Conservation (phyloP, 2,113 vertebrate species). For the Poeciliopsis turrubarensis region DNA sequence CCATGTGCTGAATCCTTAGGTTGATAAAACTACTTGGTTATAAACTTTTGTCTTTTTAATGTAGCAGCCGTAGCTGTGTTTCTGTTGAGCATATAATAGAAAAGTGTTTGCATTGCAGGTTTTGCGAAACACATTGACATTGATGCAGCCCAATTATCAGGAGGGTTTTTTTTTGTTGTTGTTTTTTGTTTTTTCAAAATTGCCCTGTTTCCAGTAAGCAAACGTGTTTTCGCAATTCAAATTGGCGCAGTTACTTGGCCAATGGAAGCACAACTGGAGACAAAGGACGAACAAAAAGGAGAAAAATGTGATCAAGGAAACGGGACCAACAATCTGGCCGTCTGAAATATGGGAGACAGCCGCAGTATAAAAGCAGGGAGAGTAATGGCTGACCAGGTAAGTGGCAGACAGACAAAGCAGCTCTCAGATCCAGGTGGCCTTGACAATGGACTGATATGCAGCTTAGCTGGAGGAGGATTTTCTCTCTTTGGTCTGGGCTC, state of each 20-base stretch:
- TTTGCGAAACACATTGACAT: too few species aligned
- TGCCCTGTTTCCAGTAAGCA: too few species aligned
- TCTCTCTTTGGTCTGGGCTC: slow-evolving; percentile 60
- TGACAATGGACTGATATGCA: slow-evolving; percentile 58
- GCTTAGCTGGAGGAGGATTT: slow-evolving; percentile 65
- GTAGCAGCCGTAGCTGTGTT: slow-evolving; percentile 11
- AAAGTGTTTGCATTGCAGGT: too few species aligned
- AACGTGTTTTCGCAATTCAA: too few species aligned
- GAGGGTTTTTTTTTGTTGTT: too few species aligned
- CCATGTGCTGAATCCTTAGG: slow-evolving; percentile 21
- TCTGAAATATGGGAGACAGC: slow-evolving; percentile 24
- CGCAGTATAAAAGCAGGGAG: slow-evolving; percentile 27
- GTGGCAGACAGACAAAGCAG: slow-evolving; percentile 41
- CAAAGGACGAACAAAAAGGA: slow-evolving; percentile 9
- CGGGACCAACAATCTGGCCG: slow-evolving; percentile 4
- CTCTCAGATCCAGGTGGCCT: slow-evolving; percentile 34
- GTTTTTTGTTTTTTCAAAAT: too few species aligned
- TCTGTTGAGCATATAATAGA: too few species aligned
- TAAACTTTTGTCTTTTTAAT: slow-evolving; percentile 39
- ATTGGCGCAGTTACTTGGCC: too few species aligned
- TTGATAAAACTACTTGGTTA: too few species aligned
- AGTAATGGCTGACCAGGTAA: slow-evolving; percentile 32
- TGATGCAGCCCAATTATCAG: too few species aligned
- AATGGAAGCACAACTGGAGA: neutral
- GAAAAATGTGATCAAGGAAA: slow-evolving; percentile 16